Percentiles rank a stretch among this genome's conserved stretches.
Conservation (phyloP, 2,797 vertebrate species). For the Crocidura indochinensis region DNA sequence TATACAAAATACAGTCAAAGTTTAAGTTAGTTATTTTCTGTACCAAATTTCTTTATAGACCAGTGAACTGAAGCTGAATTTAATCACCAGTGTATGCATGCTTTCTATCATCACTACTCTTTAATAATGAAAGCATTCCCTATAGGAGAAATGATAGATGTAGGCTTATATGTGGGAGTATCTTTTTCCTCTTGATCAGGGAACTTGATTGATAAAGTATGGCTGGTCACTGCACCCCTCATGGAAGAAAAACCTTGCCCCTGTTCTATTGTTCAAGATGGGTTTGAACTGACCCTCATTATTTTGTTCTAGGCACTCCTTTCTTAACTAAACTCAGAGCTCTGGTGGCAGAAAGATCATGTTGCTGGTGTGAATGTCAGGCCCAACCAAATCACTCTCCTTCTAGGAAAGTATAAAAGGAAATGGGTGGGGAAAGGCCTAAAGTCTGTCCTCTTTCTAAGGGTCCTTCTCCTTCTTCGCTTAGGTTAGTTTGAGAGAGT, state of each 20-base stretch:
- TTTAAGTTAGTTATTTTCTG: constrained; percentile 51
- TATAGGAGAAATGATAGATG: background rate
- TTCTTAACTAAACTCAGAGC: background rate
- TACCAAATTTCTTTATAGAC: constrained; percentile 68
- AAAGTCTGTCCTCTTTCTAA: background rate
- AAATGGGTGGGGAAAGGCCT: background rate
- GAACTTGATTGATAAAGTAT: constrained; percentile 80
- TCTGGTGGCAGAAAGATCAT: constrained; percentile 34
- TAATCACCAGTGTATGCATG: constrained; percentile 74
- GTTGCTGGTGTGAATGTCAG: background rate
- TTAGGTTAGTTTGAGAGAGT: background rate
- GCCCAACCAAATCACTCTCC: background rate
- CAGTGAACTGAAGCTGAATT: constrained; percentile 69
- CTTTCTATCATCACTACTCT: constrained; percentile 67
- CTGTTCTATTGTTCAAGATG: constrained; percentile 39
- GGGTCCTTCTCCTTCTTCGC: no score
- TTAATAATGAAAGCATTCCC: constrained; percentile 68
- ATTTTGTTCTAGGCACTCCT: background rate
- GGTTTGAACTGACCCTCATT: constrained; percentile 70
- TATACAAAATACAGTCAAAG: constrained; percentile 71
- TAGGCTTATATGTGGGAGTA: background rate
- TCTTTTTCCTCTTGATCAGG: constrained; percentile 74
- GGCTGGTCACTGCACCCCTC: background rate
- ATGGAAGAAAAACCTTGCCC: constrained; percentile 46
- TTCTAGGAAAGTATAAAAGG: background rate